phyloP scores from a whole-genome alignment of 2,888 invertebrate genomes.

The Drosophila sordidapex region DNA sequence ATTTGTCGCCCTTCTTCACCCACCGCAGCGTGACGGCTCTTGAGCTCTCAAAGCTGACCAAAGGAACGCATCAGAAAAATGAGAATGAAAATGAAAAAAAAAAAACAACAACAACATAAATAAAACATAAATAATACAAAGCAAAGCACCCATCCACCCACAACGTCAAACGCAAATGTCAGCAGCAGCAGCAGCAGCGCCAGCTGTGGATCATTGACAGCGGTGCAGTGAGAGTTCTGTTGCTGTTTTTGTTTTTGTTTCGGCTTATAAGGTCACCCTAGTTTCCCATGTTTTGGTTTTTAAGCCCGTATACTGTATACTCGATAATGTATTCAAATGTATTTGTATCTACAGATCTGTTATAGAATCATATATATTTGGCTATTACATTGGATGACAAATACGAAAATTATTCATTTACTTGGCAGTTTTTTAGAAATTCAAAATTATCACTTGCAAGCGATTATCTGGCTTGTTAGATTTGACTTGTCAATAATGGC shows the following conservation, averaged over 20 bases:
- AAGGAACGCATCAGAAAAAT: constrained; percentile 26
- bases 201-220: constrained; percentile 26
- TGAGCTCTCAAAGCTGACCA: constrained; percentile 33
- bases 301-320: constrained; percentile 12
- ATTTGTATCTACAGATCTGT: background rate
- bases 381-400: background rate
- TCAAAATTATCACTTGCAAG: too few species aligned
- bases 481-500: background rate
- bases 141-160: constrained; percentile 17
- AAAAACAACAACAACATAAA: background rate
- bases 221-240: constrained; percentile 16
- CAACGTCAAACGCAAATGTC: constrained; percentile 16
- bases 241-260: constrained; percentile 4
- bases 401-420: background rate
- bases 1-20: constrained; percentile 1
- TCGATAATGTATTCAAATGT: background rate
- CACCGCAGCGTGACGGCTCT: constrained; percentile 11
- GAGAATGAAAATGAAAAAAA: background rate
- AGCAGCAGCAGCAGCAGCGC: constrained; percentile 9
- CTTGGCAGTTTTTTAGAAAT: background rate
- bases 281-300: constrained; percentile 30
- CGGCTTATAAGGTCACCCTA: constrained; percentile 63
- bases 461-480: background rate
- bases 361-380: background rate
- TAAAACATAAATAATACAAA: constrained; percentile 13